These are phyloP conservation scores for Cnemophilus loriae DNA, from an alignment of 2,113 vertebrate species.

Conservation along the genomic window DNA sequence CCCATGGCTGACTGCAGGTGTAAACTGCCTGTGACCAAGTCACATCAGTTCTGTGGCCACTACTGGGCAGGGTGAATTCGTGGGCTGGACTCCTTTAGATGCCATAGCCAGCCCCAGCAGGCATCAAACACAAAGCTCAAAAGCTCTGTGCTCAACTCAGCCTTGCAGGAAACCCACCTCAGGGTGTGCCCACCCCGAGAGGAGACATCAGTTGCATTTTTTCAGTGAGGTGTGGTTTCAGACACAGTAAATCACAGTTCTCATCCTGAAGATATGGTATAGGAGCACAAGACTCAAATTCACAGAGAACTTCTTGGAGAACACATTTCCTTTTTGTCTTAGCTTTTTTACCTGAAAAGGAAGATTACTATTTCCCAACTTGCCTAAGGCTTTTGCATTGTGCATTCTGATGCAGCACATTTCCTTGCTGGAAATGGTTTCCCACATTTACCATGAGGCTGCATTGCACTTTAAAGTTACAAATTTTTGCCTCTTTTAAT, in stretches of 20 bases:
- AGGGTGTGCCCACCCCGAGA: neutral
- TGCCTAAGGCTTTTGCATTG: neutral
- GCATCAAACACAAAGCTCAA: neutral
- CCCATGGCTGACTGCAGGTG: neutral
- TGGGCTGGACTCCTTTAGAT: neutral
- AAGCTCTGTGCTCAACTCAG: neutral
- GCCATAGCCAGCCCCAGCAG: neutral
- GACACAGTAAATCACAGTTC: neutral
- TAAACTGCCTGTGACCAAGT: neutral
- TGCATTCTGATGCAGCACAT: neutral
- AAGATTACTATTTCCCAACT: neutral
- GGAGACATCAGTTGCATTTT: neutral
- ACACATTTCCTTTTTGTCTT: neutral
- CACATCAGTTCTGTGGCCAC: neutral
- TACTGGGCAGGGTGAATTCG: fast-evolving
- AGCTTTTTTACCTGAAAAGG: neutral
- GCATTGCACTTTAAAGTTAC: neutral
- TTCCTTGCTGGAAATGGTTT: neutral
- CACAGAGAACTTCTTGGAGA: neutral
- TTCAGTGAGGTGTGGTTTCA: neutral
- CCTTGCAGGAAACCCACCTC: neutral
- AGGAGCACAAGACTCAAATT: neutral
- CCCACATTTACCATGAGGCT: neutral
- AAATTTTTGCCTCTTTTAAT: neutral
- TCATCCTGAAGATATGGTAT: neutral